Evolutionary conservation across 1,140 invertebrate species (phyloP).

Genomic region (Solen grandis): DNA sequence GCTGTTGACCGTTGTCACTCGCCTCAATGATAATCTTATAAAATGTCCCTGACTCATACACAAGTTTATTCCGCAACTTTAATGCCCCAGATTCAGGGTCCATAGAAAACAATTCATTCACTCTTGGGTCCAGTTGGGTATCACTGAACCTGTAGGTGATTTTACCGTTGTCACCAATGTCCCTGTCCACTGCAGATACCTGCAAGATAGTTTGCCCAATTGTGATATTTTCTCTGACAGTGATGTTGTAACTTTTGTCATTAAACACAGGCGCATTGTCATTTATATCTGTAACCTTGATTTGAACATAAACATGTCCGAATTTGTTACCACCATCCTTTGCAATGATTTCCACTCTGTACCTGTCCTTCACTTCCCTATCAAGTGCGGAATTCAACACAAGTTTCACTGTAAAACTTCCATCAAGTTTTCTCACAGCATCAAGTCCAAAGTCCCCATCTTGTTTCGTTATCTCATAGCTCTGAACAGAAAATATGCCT

Average conservation of each 20-base stretch:
- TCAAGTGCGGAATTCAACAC: slow-evolving; percentile 85
- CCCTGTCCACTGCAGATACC: slow-evolving; percentile 89
- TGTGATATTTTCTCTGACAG: slow-evolving; percentile 87
- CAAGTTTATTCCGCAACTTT: slow-evolving; percentile 60
- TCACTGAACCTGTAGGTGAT: slow-evolving; percentile 83
- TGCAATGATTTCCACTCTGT: slow-evolving; percentile 92
- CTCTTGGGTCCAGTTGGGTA: slow-evolving; percentile 86
- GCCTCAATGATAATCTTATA: slow-evolving; percentile 72
- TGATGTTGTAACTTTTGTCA: slow-evolving; percentile 85
- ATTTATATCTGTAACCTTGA: slow-evolving; percentile 95
- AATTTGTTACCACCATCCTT: slow-evolving; percentile 92
- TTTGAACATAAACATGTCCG: slow-evolving; percentile 92
- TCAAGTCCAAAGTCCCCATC: slow-evolving; percentile 42
- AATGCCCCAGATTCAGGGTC: slow-evolving; percentile 62
- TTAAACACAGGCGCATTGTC: slow-evolving; percentile 91
- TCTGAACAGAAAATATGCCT: slow-evolving; percentile 40
- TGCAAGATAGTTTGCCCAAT: slow-evolving; percentile 88
- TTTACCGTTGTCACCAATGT: slow-evolving; percentile 88
- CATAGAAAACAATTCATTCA: slow-evolving; percentile 82
- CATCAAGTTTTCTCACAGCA: slow-evolving; percentile 48
- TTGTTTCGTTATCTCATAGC: slow-evolving; percentile 41
- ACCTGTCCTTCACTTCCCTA: slow-evolving; percentile 89
- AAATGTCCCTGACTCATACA: slow-evolving; percentile 60
- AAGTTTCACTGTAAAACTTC: slow-evolving; percentile 51
- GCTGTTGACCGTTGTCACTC: slow-evolving; percentile 64